Evolutionary conservation across 2,797 vertebrate genomes (phyloP), one percentile per base, ranked within the genome.

Genomic region (Huso huso): DNA sequence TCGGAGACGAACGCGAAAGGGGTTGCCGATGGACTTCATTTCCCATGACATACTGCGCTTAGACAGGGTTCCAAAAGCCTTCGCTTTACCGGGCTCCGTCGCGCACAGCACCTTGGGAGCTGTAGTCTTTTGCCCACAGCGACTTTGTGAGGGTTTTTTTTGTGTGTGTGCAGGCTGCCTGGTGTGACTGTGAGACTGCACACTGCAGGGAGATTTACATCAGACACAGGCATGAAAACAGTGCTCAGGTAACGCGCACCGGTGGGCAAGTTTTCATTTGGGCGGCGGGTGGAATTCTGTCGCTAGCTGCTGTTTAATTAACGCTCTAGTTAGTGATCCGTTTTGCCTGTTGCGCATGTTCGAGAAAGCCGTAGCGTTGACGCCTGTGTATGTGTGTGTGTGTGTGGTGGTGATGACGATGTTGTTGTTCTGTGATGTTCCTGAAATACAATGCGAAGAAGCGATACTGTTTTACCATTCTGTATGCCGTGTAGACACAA

Each of bases 141-240:
- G 72, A 73, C 71, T 65, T 68, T 68, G 60, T 66, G 23, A 37
- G 23, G 23, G 64, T 55, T 60, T 75, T 85, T 71, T 66, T 69
- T 63, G 65, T 60, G 66, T 63, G 62, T 65, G 65, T 12, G 61
- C 49, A 67, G 65, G 65, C 59, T 55, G 69, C 53, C 23, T 37
- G 23, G 12, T 66, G 65, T 78, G 79, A 86, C 23, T 37, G 83
- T 78, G 77, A 84, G 83, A 88, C 85, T 83, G 76, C 79, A 76
- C 75, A 79, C 78, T 78, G 78, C 77, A 83, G 83, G 85, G 80
- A 80, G 79, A 79, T 82, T 83, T 73, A 63, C 68, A 73, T 68
- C 71, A 70, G 23, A 37, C 65, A 63, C 83, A 86, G 81, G 87
- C 83, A 87, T 90, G 86, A 85, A 87, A 80, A 82, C 80, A 87